Evolutionary conservation across 2,888 invertebrate genomes (phyloP).

Genomic region (Rotaria socialis): DNA sequence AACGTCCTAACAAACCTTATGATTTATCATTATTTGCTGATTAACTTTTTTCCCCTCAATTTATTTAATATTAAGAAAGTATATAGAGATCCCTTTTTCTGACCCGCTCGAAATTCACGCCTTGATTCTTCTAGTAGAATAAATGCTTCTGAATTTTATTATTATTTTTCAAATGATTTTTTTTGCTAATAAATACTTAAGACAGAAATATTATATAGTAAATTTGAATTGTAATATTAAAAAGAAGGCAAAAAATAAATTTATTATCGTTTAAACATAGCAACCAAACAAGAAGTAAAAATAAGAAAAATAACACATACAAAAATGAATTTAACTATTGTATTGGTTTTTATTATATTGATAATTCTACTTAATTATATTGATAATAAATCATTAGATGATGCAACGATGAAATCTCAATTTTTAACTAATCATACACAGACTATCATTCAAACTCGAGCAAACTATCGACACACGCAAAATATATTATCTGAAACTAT

Average conservation of each 20-base stretch:
- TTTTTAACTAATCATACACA: not conserved
- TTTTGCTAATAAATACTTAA: too few relatives aligned
- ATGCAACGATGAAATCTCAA: not conserved
- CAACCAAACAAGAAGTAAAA: too few relatives aligned
- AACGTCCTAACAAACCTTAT: not conserved
- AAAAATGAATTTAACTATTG: not conserved
- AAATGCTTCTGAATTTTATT: not conserved
- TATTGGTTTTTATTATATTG: not conserved
- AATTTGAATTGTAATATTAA: too few relatives aligned
- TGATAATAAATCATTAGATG: not conserved
- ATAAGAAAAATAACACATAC: not conserved
- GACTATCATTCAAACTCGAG: not conserved
- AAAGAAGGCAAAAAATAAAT: too few relatives aligned
- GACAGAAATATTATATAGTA: too few relatives aligned
- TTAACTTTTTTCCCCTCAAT: not conserved
- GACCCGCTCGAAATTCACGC: not conserved
- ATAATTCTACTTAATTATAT: not conserved
- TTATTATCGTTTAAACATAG: not conserved
- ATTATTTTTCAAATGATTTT: not conserved
- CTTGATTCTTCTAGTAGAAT: not conserved
- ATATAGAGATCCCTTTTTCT: too few relatives aligned
- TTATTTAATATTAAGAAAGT: not conserved
- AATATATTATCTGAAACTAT: not conserved
- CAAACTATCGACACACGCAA: not conserved
- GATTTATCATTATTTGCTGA: not conserved